Evolutionary conservation across 2,888 invertebrate species (phyloP), one percentile per base, ranked within the genome.

Genomic region (Chaetoderma sp.): DNA sequence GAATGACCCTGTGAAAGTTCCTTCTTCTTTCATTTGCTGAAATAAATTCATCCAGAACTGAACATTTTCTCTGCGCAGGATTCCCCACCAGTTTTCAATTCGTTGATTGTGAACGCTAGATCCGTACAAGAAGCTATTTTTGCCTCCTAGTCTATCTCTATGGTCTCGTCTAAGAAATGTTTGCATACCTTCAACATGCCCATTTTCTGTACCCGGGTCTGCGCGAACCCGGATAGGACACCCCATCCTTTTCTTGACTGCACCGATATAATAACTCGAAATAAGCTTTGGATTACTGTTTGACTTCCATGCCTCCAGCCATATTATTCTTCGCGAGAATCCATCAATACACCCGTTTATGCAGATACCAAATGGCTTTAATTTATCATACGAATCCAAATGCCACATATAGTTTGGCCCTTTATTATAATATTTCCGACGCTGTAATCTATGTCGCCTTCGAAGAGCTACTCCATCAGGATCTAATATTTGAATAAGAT

Each of bases 311-410:
- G 55, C 67, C 25, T 71, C 56, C 39, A 71, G 23, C 66, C 71
- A 71, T 18, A 71, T 58, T 28, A 71, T 54, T 23, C 67, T 6
- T 30, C 62, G 28, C 6, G 71, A 71, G 25, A 67, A 71, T 1
- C 70, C 71, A 57, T 71, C 66, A 23, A 71, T 71, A 36, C 67
- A 71, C n/a, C n/a, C n/a, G n/a, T n/a, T n/a, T n/a, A n/a, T n/a
- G n/a, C n/a, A n/a, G n/a, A n/a, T n/a, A n/a, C n/a, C n/a, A n/a
- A n/a, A n/a, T n/a, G n/a, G n/a, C n/a, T n/a, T n/a, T n/a, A n/a
- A n/a, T n/a, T n/a, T 30, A 18, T 47, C 47, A 47, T 47, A 47
- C 8, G 18, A 21, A 18, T 47, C 47, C 8, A 47, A 21, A 47
- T 47, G 47, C 47, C 47, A 47, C 21, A 47, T 8, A 47, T 21